Evolutionary conservation across 2,888 invertebrate genomes (phyloP), one percentile per base, ranked within the genome.

Genomic region (Cephalotes varians): DNA sequence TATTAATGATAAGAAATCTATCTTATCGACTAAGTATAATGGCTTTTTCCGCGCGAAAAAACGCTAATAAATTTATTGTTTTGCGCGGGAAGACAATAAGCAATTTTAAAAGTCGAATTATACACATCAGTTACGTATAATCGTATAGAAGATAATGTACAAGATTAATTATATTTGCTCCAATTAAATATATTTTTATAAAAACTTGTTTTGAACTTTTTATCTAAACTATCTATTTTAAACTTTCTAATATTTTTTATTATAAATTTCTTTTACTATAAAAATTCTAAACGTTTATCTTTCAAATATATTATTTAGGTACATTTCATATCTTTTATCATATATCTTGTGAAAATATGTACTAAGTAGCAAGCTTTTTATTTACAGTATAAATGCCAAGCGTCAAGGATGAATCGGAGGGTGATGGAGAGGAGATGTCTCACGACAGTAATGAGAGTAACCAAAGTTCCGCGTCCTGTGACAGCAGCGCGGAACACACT

Each of bases 401-500:
- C 77, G 91, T 94, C 21, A 94, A 94, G 90, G 94, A 94, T 90
- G 94, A 94, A 85, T 94, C 94, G 3, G 94, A 94, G 81, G 91
- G 91, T 18, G 94, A 94, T 87, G 94, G 92, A 15, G 94, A 94
- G 85, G 94, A 94, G 91, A 94, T 94, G 93, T 94, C 94, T 18
- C 94, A 94, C 69, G 93, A 94, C 83, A 94, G 94, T 58, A 94
- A 94, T 80, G 94, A 94, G 21, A 94, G 94, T 82, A 94, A 94
- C 80, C 93, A 93, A 34, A 94, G 93, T 76, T 93, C 94, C 40
- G 94, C 92, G 47, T 94, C 94, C 10, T 94, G 96, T 90, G 97
- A 97, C 90, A 97, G 97, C 88, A 97, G 97, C 86, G 95, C 95
- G 73, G 97, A 97, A 91, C 97, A 97, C 91, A 97, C 96, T 80